Evolutionary conservation across 2,888 invertebrate species (phyloP).

Genomic region (Epicampocera succincta): DNA sequence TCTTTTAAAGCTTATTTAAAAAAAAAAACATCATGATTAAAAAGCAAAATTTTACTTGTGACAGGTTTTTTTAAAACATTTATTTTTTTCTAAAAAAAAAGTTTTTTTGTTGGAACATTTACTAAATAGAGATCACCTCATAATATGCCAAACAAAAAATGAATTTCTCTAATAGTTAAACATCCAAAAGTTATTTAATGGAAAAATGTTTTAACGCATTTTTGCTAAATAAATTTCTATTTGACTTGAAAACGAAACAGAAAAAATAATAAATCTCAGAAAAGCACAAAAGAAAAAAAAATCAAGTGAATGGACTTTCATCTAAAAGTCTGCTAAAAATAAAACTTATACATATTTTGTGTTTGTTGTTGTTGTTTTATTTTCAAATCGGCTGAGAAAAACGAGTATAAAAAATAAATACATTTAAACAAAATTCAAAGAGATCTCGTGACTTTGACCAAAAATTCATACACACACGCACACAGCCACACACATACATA

Average conservation of each 20-base stretch:
- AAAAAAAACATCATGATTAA: background rate
- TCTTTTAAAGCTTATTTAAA: slow-evolving; percentile 2
- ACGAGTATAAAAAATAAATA: background rate
- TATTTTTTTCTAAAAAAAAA: background rate
- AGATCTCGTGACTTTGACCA: slow-evolving; percentile 57
- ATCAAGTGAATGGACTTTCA: slow-evolving; percentile 62
- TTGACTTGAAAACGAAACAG: slow-evolving; percentile 14
- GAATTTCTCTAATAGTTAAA: background rate
- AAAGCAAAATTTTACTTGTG: background rate
- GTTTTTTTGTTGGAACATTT: slow-evolving; percentile 3
- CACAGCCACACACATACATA: background rate
- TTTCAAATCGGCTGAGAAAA: background rate
- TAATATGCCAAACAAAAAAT: background rate
- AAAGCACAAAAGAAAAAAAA: background rate
- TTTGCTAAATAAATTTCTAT: slow-evolving; percentile 15
- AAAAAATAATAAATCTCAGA: background rate
- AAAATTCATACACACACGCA: slow-evolving; percentile 15
- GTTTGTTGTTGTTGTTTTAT: background rate
- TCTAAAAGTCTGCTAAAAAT: slow-evolving; percentile 57
- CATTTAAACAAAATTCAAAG: slow-evolving; percentile 17
- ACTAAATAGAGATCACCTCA: slow-evolving; percentile 37
- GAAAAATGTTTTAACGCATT: slow-evolving; percentile 8
- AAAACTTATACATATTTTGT: slow-evolving; percentile 38
- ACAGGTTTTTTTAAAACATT: background rate
- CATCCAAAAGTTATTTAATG: slow-evolving; percentile 12